These are phyloP conservation scores for Amia ocellicauda DNA, from an alignment of 2,113 vertebrate species.

Conservation along the genomic window DNA sequence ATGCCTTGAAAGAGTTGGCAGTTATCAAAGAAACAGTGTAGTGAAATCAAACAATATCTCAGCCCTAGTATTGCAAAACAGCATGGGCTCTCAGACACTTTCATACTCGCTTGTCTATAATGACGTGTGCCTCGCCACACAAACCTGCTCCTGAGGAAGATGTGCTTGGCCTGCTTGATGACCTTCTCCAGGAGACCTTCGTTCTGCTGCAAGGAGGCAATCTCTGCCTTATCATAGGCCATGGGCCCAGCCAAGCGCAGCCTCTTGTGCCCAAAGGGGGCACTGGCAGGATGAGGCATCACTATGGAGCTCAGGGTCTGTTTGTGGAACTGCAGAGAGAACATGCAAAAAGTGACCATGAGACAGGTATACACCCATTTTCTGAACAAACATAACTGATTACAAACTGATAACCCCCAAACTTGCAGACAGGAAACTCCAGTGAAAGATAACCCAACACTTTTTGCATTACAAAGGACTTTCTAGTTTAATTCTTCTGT, in stretches of 20 bases:
- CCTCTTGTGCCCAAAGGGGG: slow-evolving; percentile 91
- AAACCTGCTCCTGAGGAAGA: slow-evolving; percentile 89
- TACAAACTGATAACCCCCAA: no score
- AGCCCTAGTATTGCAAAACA: no score
- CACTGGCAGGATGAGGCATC: slow-evolving; percentile 92
- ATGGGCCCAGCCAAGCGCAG: slow-evolving; percentile 86
- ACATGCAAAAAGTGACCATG: slow-evolving; percentile 13
- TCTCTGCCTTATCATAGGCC: slow-evolving; percentile 89
- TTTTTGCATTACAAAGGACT: no score
- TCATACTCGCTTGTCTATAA: not conserved
- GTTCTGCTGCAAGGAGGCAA: slow-evolving; percentile 76
- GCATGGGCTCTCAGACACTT: no score
- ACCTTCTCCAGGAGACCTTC: slow-evolving; percentile 97
- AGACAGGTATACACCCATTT: not conserved
- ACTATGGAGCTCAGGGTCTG: slow-evolving; percentile 86
- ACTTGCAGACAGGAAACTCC: no score
- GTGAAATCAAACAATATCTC: no score
- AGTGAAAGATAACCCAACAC: no score
- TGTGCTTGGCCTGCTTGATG: slow-evolving; percentile 97
- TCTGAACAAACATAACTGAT: no score
- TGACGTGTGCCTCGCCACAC: not conserved
- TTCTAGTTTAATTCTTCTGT: no score
- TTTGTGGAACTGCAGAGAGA: slow-evolving; percentile 86
- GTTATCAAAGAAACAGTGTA: no score
- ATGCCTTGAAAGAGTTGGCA: no score